Evolutionary conservation across 2,113 vertebrate genomes (phyloP), one percentile per base, ranked within the genome.

Genomic region (Condylura cristata): DNA sequence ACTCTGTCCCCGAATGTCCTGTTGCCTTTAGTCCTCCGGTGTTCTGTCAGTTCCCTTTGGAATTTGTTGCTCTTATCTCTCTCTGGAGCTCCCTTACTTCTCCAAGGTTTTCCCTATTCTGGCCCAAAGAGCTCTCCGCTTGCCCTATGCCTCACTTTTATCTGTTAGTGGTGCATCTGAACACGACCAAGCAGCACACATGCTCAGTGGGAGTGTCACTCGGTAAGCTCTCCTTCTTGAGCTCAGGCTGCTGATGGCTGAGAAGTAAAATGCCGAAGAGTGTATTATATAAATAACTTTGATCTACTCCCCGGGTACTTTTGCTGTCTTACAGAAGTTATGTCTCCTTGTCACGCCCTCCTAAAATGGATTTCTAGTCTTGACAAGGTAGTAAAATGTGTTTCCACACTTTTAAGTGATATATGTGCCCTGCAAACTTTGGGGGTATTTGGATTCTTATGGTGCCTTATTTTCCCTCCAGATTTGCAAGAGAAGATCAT

Each of bases 271-370:
- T 26, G 39, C 92, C 22, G 70, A 51, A 41, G 63, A n/a, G 6
- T 82, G 78, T 74, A 18, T 87, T 92, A 63, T 22, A 12, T 71
- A 76, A 75, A 74, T 93, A 88, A 88, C 63, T 26, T 83, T 39
- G 11, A 13, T 91, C 44, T 76, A n/a, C 30, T 71, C 14, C 53
- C 53, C 89, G 30, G 39, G 14, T 61, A 16, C 44, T 68, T 87
- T 74, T 79, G 80, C 82, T 71, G 34, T 68, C 79, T 66, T 34
- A 14, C 48, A 41, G 53, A 61, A 56, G 41, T 80, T 71, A 32
- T 17, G 9, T 48, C 89, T 81, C 41, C 74, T 87, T 81, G 37
- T 85, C 44, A 70, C 32, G 51, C n/a, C 51, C n/a, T 89, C 72
- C 66, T 84, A 68, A 93, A 68, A 76, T 71, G 12, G 30, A 53